Conservation (phyloP, 2,888 invertebrate species). For the Mesochorus sp. region DNA sequence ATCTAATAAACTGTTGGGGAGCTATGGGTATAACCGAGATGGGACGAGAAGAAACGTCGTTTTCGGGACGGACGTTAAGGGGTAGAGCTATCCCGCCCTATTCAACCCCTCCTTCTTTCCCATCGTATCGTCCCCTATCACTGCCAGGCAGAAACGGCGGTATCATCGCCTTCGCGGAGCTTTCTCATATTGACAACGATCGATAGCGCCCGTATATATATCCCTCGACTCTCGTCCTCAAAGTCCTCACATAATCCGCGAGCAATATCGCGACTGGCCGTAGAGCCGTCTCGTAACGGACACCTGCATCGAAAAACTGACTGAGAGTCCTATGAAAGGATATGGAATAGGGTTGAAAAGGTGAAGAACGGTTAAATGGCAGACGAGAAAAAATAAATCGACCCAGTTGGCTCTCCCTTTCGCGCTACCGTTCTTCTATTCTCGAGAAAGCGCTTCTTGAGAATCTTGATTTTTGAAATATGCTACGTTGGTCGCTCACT, state of each 20-base stretch:
- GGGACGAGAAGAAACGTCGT: slow-evolving; percentile 34
- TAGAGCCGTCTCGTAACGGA: slow-evolving; percentile 72
- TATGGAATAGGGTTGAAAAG: slow-evolving; percentile 15
- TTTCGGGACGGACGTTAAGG: slow-evolving; percentile 2
- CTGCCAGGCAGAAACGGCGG: slow-evolving; percentile 39
- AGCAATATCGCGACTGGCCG: slow-evolving; percentile 74
- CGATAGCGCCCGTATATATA: slow-evolving; percentile 69
- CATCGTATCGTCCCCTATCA: slow-evolving; percentile 43
- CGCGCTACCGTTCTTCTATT: too few relatives aligned
- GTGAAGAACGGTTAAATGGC: slow-evolving; percentile 26
- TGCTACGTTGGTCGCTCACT: slow-evolving; percentile 26
- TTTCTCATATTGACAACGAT: slow-evolving; percentile 73
- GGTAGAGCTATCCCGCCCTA: slow-evolving; percentile 7
- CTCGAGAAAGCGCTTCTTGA: slow-evolving; percentile 23
- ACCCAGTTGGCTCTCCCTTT: not conserved
- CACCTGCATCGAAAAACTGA: slow-evolving; percentile 67
- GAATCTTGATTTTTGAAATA: slow-evolving; percentile 14
- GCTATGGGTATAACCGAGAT: slow-evolving; percentile 12
- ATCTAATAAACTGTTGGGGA: slow-evolving; percentile 69
- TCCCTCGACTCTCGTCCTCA: slow-evolving; percentile 59
- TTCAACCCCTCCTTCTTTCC: slow-evolving; percentile 24
- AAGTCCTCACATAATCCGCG: slow-evolving; percentile 70
- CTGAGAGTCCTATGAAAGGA: slow-evolving; percentile 18
- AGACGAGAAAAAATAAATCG: slow-evolving; percentile 8
- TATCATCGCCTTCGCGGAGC: slow-evolving; percentile 56